A percentile compares a stretch with the other conserved stretches of the same genome.
Conservation (phyloP, 2,113 vertebrate species). For the Aegithalos caudatus region DNA sequence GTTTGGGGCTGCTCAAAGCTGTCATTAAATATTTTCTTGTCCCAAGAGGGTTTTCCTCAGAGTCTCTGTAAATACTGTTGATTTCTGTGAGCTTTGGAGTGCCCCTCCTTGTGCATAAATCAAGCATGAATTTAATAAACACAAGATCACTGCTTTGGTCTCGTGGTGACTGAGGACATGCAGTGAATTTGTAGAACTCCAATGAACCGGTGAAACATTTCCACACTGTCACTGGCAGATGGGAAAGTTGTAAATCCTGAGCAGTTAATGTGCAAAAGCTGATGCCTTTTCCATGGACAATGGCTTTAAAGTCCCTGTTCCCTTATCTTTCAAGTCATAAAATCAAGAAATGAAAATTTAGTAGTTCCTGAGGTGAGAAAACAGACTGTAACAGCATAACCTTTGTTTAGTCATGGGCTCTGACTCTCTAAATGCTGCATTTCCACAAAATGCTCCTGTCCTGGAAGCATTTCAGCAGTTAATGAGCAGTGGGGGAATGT, state of each 20-base stretch:
- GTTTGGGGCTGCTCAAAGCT: neutral
- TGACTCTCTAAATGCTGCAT: neutral
- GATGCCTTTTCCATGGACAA: neutral
- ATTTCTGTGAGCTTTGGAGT: neutral
- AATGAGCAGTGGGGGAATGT: accelerated
- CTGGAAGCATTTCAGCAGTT: neutral
- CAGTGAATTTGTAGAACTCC: neutral
- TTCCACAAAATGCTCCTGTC: neutral
- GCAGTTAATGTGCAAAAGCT: neutral
- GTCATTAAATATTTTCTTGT: neutral
- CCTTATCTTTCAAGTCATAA: neutral
- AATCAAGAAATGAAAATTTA: neutral
- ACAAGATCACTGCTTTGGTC: neutral
- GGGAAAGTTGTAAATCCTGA: neutral
- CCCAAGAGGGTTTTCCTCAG: neutral
- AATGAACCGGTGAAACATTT: neutral
- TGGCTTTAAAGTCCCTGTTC: accelerated
- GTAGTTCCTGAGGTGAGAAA: neutral
- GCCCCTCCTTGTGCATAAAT: neutral
- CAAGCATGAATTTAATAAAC: neutral
- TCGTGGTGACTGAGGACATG: neutral
- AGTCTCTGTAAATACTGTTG: neutral
- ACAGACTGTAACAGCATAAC: accelerated
- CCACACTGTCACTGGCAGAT: neutral
- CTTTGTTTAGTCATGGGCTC: neutral